Conservation (phyloP, 2,797 vertebrate genomes). For the Monodelphis domestica region DNA sequence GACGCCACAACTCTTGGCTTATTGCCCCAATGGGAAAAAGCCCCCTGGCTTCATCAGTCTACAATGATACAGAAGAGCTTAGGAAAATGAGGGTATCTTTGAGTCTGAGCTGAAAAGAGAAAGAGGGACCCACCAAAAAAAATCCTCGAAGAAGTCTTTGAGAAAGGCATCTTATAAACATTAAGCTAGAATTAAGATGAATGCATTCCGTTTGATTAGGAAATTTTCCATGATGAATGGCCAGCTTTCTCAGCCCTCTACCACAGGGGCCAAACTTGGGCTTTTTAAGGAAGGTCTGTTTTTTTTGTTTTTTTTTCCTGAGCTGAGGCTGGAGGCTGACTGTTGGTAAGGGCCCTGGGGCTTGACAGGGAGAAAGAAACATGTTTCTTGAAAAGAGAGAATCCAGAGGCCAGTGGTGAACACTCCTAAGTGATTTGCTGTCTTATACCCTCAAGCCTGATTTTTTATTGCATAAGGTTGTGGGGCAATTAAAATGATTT, state of each 20-base stretch:
- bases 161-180: constrained; percentile 83
- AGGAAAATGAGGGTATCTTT: background rate
- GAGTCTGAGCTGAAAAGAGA: background rate
- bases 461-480: background rate
- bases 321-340: background rate
- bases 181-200: constrained; percentile 82
- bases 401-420: background rate
- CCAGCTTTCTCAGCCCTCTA: constrained; percentile 74
- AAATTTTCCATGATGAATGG: constrained; percentile 84
- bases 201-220: constrained; percentile 80
- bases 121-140: background rate
- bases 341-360: background rate
- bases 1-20: background rate
- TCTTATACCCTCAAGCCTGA: background rate
- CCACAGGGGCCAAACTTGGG: constrained; percentile 73
- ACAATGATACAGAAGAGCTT: background rate
- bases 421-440: constrained; percentile 2
- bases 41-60: background rate
- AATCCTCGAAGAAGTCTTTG: constrained; percentile 70
- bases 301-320: background rate
- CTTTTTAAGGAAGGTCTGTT: constrained; percentile 47
- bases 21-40: background rate
- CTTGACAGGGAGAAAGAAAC: constrained; percentile 23
- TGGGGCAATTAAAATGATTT: background rate
- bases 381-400: constrained; percentile 23